phyloP scores from a whole-genome alignment of 1,140 invertebrate species.

The Temnothorax longispinosus region DNA sequence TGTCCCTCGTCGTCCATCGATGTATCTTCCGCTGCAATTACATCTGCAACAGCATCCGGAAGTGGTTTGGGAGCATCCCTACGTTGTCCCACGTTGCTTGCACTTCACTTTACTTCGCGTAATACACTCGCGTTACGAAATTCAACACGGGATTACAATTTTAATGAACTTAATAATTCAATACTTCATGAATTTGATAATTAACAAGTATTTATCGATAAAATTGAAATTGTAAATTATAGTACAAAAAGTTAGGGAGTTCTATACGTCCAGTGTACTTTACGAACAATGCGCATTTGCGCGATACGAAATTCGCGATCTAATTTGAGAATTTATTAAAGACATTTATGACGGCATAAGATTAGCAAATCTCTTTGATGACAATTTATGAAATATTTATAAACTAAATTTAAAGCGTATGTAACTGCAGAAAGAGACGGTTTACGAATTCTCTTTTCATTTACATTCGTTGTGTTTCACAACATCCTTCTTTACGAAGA shows the following conservation, averaged over 20 bases:
- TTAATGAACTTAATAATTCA: not conserved
- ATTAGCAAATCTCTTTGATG: not conserved
- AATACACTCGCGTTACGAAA: not conserved
- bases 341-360: not conserved
- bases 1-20: not conserved
- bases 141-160: not conserved
- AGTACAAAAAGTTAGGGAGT: not conserved
- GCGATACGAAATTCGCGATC: not conserved
- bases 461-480: not conserved
- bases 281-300: not conserved
- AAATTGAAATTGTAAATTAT: not conserved
- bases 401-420: not conserved
- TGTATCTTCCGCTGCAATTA: constrained; percentile 5
- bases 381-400: not conserved
- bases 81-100: not conserved
- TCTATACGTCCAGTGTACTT: not conserved
- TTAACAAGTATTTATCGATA: not conserved
- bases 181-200: not conserved
- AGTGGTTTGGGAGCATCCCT: not conserved
- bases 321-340: not conserved
- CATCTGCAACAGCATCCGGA: not conserved
- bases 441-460: not conserved
- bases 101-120: not conserved
- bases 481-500: not conserved
- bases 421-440: not conserved